Conservation (phyloP, 2,888 invertebrate genomes). For the Archips xylosteana region DNA sequence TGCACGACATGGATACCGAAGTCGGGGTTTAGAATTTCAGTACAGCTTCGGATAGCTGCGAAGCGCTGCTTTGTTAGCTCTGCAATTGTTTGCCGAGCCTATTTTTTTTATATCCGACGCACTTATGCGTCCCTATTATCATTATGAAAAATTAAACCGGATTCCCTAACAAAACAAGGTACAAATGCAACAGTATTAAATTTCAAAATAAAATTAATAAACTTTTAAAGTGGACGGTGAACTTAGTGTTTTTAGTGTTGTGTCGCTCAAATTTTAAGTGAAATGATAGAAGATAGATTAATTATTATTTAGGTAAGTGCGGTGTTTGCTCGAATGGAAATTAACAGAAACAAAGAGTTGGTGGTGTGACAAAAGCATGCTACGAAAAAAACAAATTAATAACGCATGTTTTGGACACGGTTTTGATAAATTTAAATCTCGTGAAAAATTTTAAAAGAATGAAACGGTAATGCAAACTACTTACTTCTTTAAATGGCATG, state of each 20-base stretch:
- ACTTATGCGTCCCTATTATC: conserved; percentile 58
- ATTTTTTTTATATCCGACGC: conserved; percentile 72
- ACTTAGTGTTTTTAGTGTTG: conserved; percentile 44
- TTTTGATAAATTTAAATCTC: conserved; percentile 42
- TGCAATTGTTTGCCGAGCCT: conserved; percentile 78
- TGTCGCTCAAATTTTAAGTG: conserved; percentile 48
- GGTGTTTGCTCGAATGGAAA: conserved; percentile 69
- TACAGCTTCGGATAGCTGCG: conserved; percentile 84
- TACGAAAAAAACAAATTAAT: conserved; percentile 51
- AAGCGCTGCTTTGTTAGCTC: conserved; percentile 82
- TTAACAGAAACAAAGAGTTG: conserved; percentile 68
- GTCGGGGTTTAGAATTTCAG: conserved; percentile 85
- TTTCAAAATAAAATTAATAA: conserved; percentile 53
- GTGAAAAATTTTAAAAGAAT: neutral
- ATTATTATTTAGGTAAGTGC: conserved; percentile 75
- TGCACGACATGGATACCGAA: conserved; percentile 84
- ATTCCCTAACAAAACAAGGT: conserved; percentile 44
- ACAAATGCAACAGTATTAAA: conserved; percentile 55
- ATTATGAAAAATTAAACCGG: conserved; percentile 52
- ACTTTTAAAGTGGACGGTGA: conserved; percentile 43
- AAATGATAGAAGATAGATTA: conserved; percentile 51
- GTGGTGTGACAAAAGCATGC: conserved; percentile 81
- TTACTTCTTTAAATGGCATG: neutral
- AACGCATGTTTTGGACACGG: conserved; percentile 74
- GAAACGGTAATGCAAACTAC: conserved; percentile 3